A percentile compares a stretch with the other conserved stretches of the same genome.
Conservation (phyloP, 2,888 invertebrate genomes). For the Liopterus haemorrhoidalis region DNA sequence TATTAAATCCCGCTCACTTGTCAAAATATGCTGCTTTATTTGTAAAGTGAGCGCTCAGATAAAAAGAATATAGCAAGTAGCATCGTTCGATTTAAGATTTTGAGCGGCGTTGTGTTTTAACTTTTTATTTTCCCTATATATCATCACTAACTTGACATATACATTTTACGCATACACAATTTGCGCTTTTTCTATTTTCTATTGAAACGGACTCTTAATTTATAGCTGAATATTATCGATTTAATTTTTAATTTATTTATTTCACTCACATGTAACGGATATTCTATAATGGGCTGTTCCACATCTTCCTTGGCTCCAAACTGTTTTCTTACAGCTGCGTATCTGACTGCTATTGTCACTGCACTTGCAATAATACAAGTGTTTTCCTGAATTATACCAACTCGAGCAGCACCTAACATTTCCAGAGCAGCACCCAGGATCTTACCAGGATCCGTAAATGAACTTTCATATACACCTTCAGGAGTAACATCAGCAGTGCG, state of each 20-base stretch:
- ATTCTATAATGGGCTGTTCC: slow-evolving; percentile 75
- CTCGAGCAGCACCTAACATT: slow-evolving; percentile 76
- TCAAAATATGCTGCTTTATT: too few relatives aligned
- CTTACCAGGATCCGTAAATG: slow-evolving; percentile 82
- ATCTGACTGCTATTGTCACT: slow-evolving; percentile 69
- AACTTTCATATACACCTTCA: slow-evolving; percentile 81
- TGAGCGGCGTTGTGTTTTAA: slow-evolving; percentile 13
- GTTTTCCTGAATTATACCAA: slow-evolving; percentile 65
- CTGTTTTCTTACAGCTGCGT: slow-evolving; percentile 73
- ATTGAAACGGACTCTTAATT: slow-evolving; percentile 9
- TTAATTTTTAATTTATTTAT: too few relatives aligned
- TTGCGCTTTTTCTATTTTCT: too few relatives aligned
- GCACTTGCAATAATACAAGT: slow-evolving; percentile 65
- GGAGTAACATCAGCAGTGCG: slow-evolving; percentile 83
- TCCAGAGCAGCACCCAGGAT: slow-evolving; percentile 81
- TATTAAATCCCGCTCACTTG: too few relatives aligned
- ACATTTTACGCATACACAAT: too few relatives aligned
- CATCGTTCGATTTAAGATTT: too few relatives aligned
- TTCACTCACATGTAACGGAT: slow-evolving; percentile 73
- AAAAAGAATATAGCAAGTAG: too few relatives aligned
- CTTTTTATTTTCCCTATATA: too few relatives aligned
- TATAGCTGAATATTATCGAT: too few relatives aligned
- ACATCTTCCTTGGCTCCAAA: slow-evolving; percentile 54
- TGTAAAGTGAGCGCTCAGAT: too few relatives aligned
- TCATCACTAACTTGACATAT: too few relatives aligned